These are phyloP conservation scores for Lagorchestes hirsutus DNA, from an alignment of 2,797 vertebrate species.

Conservation along the genomic window DNA sequence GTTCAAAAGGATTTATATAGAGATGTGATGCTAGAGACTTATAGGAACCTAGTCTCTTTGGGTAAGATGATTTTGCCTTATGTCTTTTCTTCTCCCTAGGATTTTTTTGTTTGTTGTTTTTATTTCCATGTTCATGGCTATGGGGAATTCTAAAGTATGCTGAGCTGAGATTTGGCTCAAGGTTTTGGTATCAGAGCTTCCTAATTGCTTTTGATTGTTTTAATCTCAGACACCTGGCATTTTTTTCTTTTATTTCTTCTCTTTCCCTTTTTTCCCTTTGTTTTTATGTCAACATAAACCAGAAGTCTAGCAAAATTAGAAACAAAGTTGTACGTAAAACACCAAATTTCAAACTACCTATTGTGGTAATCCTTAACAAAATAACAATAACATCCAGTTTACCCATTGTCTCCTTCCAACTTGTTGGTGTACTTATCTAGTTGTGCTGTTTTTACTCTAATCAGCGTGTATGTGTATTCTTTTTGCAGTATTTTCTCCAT, in stretches of 20 bases:
- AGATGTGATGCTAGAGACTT: constrained; percentile 82
- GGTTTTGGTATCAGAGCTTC: constrained; percentile 33
- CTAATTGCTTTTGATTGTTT: not conserved
- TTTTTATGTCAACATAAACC: not conserved
- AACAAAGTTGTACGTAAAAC: not conserved
- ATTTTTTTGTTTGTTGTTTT: not conserved
- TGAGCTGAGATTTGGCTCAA: constrained; percentile 14
- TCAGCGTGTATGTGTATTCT: not conserved
- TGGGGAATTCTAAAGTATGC: not conserved
- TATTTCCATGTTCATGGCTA: not conserved
- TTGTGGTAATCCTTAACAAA: not conserved
- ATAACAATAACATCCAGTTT: not conserved
- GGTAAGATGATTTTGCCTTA: constrained; percentile 66
- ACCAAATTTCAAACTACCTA: not conserved
- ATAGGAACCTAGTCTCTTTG: constrained; percentile 75
- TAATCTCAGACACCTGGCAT: not conserved
- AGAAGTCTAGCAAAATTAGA: not conserved
- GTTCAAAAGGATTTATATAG: constrained; percentile 79
- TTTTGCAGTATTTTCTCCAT: not conserved
- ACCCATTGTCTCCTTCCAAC: not conserved
- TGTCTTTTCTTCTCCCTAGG: not conserved
- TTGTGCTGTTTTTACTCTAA: not conserved
- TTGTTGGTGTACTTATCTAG: not conserved
- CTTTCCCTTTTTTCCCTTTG: not conserved
- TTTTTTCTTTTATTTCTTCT: not conserved